Base-by-base conservation (phyloP, 2,888 invertebrate genomes). In the Heteromyza rotundicornis region DNA sequence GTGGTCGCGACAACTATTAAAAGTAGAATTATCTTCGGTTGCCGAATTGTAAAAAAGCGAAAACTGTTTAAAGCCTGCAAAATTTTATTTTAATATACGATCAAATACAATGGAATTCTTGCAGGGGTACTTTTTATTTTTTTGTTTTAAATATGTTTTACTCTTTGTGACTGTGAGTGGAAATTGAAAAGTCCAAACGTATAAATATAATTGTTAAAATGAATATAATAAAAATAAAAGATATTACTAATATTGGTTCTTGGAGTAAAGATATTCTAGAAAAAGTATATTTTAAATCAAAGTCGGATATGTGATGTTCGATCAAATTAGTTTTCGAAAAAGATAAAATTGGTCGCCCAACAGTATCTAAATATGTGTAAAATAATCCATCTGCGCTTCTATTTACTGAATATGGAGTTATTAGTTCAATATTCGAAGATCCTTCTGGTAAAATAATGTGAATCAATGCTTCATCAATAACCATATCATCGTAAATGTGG, bases 401-500 rank as follows among this genome's bases (percentile, higher is more conserved):
- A 19, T 89, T 87, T 1, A 95, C 91, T 8, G 88, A 80, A 82
- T 92, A 99, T 0, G 98, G 98, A 2, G 94, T 86, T 59, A 87
- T 88, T 0, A 97, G 78, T 75, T 93, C 89, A 57, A 96, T 88
- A 75, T 92, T 89, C n/a, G 89, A 87, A 12, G 92, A 88, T 40
- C 97, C 95, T 82, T 99, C 98, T 0, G 99, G 99, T 63, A 99
- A 85, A 73, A 98, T 94, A 57, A 99, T 89, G 79, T 91, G 92
- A 1, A 98, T 89, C 32, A 89, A 86, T 32, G 95, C 84, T 73
- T 97, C 92, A 76, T 98, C 96, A 56, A 99, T 90, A 57, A 93
- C 89, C 92, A 98, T 96, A 73, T 99, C 96, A 84, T 98, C 98
- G 84, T 91, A 97, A 50, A 99, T 89, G 80, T 98, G 98, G 83